A percentile compares a stretch with the other conserved stretches of the same genome.
phyloP scores from a whole-genome alignment of 2,888 invertebrate genomes.

The Apoda limacodes region DNA sequence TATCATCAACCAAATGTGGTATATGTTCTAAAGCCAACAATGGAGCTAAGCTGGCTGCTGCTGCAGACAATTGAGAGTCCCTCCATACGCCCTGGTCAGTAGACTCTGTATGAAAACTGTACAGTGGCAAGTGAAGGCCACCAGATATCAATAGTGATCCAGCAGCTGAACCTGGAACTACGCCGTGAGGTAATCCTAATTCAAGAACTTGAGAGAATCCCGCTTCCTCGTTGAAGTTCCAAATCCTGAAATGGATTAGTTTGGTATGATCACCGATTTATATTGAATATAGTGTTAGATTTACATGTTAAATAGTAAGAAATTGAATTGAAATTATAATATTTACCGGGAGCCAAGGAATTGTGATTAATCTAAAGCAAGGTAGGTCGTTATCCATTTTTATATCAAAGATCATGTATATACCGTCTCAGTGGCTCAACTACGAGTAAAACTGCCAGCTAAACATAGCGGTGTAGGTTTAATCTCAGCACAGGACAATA shows the following conservation, averaged over 20 bases:
- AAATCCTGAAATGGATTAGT: constrained; percentile 59
- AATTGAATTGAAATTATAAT: too few relatives aligned
- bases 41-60: constrained; percentile 70
- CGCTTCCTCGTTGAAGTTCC: constrained; percentile 78
- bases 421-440: too few relatives aligned
- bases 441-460: too few relatives aligned
- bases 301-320: neutral
- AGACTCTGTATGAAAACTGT: constrained; percentile 44
- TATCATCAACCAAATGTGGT: constrained; percentile 61
- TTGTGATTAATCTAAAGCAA: too few relatives aligned
- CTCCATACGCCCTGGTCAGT: constrained; percentile 56
- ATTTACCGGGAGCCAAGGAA: too few relatives aligned
- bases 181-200: constrained; percentile 72
- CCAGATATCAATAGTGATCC: constrained; percentile 73
- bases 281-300: neutral
- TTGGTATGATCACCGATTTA: neutral
- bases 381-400: too few relatives aligned
- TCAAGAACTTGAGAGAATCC: constrained; percentile 77
- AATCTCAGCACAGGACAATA: too few relatives aligned
- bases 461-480: too few relatives aligned
- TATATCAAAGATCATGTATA: too few relatives aligned
- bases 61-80: constrained; percentile 60
- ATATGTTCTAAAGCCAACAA: constrained; percentile 67
- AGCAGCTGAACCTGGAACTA: constrained; percentile 74
- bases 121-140: constrained; percentile 70